These are phyloP conservation scores for Erannis defoliaria DNA, from an alignment of 2,888 invertebrate genomes.

Conservation along the genomic window DNA sequence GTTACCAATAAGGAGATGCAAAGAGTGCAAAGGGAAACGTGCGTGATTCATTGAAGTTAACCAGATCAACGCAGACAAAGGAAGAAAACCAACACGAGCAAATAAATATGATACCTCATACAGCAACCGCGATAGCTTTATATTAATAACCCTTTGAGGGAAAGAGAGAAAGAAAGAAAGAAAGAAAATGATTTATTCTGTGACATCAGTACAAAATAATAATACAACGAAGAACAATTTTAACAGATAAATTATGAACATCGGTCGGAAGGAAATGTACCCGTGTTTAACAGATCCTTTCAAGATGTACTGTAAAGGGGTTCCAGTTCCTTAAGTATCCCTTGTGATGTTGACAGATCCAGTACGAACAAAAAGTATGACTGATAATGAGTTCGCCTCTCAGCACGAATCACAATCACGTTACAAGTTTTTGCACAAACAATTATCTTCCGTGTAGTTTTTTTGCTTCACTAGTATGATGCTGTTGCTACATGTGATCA, in stretches of 20 bases:
- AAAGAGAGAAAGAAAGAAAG: too few relatives aligned
- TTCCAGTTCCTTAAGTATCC: background rate
- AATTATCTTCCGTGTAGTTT: conserved; percentile 38
- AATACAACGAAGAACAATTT: too few relatives aligned
- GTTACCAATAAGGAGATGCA: conserved; percentile 18
- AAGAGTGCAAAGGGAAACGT: conserved; percentile 17
- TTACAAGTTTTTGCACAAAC: conserved; percentile 55
- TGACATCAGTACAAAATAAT: too few relatives aligned
- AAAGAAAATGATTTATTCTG: too few relatives aligned
- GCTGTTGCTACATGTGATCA: conserved; percentile 31
- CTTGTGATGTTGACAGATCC: background rate
- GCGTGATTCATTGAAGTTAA: conserved; percentile 27
- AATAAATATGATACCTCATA: conserved; percentile 16
- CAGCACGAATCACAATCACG: conserved; percentile 45
- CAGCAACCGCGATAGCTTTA: too few relatives aligned
- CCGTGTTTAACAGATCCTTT: background rate
- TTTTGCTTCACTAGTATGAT: conserved; percentile 27
- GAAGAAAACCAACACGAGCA: conserved; percentile 17
- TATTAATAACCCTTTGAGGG: background rate
- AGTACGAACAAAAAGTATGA: conserved; percentile 34
- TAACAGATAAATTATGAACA: too few relatives aligned
- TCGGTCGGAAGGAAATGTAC: background rate
- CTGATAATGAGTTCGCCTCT: conserved; percentile 39
- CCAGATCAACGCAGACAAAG: conserved; percentile 30
- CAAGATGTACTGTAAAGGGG: background rate